Percentiles rank a stretch among this genome's conserved stretches.
Conservation (phyloP, 1,140 invertebrate genomes). For the Drosophila nasuta region DNA sequence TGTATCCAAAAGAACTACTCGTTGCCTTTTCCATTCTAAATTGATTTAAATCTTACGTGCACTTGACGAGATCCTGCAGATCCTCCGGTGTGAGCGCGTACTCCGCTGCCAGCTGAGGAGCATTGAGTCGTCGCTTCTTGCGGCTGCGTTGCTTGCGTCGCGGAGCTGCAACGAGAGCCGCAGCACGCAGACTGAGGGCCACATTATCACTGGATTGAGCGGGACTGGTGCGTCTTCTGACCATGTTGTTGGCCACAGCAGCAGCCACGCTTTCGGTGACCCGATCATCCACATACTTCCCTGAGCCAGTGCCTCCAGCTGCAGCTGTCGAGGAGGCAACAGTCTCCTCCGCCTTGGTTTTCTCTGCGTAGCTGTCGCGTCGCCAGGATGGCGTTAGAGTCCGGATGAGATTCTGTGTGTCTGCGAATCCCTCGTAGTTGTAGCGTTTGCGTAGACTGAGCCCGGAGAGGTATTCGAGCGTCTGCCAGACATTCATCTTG, state of each 20-base stretch:
- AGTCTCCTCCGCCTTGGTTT: slow-evolving; percentile 56
- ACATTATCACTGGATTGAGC: slow-evolving; percentile 45
- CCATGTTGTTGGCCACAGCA: slow-evolving; percentile 36
- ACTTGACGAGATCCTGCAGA: slow-evolving; percentile 77
- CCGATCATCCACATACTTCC: slow-evolving; percentile 55
- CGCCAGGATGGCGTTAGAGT: slow-evolving; percentile 79
- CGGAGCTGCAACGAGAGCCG: not conserved
- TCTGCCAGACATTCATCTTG: slow-evolving; percentile 84
- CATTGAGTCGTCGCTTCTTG: not conserved
- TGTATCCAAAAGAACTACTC: no score
- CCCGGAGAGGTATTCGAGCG: slow-evolving; percentile 74
- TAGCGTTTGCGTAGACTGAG: slow-evolving; percentile 75
- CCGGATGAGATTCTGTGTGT: slow-evolving; percentile 73
- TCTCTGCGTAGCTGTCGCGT: slow-evolving; percentile 75
- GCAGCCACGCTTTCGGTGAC: slow-evolving; percentile 21
- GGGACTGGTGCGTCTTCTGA: slow-evolving; percentile 35
- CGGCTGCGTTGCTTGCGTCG: slow-evolving; percentile 35
- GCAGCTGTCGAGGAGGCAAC: not conserved
- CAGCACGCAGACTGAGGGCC: not conserved
- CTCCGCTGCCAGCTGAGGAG: slow-evolving; percentile 48
- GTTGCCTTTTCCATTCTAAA: no score
- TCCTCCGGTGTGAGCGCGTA: slow-evolving; percentile 72
- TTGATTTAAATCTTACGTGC: slow-evolving; percentile 66
- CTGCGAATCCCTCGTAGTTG: slow-evolving; percentile 78
- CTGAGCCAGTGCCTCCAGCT: not conserved